phyloP scores from a whole-genome alignment of 2,888 invertebrate species.

The Philereme transversata region DNA sequence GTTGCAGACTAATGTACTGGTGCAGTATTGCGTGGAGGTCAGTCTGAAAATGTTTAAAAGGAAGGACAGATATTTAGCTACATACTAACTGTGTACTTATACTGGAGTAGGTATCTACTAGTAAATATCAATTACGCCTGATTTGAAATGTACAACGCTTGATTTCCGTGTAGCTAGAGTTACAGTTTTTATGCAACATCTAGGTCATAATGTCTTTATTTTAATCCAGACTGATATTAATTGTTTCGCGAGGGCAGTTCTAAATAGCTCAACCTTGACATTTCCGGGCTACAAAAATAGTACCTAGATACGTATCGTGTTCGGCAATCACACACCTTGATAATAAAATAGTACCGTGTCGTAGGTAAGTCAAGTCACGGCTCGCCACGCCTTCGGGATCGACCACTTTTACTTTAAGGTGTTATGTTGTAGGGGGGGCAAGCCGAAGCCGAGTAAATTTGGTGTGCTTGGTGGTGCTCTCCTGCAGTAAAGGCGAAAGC shows the following conservation, averaged over 20 bases:
- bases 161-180: conserved; percentile 18
- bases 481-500: conserved; percentile 42
- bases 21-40: conserved; percentile 18
- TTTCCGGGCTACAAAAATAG: conserved; percentile 49
- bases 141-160: conserved; percentile 9
- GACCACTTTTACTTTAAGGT: conserved; percentile 76
- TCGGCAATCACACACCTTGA: conserved; percentile 57
- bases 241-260: conserved; percentile 36
- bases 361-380: conserved; percentile 59
- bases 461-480: conserved; percentile 48
- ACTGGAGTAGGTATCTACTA: conserved; percentile 4
- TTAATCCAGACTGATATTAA: conserved; percentile 29
- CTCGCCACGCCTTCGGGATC: conserved; percentile 72
- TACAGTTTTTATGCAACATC: conserved; percentile 20
- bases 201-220: conserved; percentile 26
- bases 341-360: conserved; percentile 50
- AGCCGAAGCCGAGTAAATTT: conserved; percentile 44
- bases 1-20: conserved; percentile 15
- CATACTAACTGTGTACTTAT: not conserved
- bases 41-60: conserved; percentile 13
- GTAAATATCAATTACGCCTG: conserved; percentile 12
- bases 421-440: conserved; percentile 63
- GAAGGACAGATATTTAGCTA: not conserved
- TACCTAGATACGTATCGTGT: conserved; percentile 46
- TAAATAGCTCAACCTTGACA: conserved; percentile 54